Base-by-base conservation (phyloP, 2,113 vertebrate genomes). In the Stegostoma tigrinum region DNA sequence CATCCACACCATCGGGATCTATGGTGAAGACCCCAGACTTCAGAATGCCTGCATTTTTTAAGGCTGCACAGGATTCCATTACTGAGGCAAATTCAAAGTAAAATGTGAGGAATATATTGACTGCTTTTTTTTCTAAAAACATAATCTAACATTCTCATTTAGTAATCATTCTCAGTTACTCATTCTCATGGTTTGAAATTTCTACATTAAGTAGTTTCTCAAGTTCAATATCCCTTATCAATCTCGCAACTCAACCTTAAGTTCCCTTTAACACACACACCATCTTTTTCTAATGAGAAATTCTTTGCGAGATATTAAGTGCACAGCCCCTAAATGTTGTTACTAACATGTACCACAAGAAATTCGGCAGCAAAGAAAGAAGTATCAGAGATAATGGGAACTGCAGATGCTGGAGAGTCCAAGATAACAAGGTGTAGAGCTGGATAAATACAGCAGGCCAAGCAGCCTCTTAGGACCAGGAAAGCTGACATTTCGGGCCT, bases 1-100 rank as follows among this genome's bases (percentile, higher is more conserved):
- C 19, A 2, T 68, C 96, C 38, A 86, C 67, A 45, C 96, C 96
- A 95, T 96, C 96, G n/a, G 96, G 96, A 68, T 96, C 96, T 94
- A 96, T 96, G 12, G 80, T 93, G 83, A 96, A 96, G 5, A 67
- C 83, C 61, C 96, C 96, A 95, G 96, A 96, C 67, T 96, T 96
- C 38, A 75, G 83, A 55, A 96, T 75, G n/a, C 96, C 96, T 48
- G 96, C 78, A 94, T 48, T 95, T 48, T 93, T 96, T 87, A 96
- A 78, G 61, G 90, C 75, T 67, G 96, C 94, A 95, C 96, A 96
- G 55, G 96, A 96, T 90, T 96, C 95, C 83, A 87, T 67, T 67
- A 96, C 96, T 96, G 83, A n/a, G 86, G 68, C 61, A 94, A 68
- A n/a, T 94, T 67, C 90, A 94, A 67, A 94, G 61, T 68, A 68